phyloP scores from a whole-genome alignment of 2,888 invertebrate genomes.

The Cryptocephalus primarius region DNA sequence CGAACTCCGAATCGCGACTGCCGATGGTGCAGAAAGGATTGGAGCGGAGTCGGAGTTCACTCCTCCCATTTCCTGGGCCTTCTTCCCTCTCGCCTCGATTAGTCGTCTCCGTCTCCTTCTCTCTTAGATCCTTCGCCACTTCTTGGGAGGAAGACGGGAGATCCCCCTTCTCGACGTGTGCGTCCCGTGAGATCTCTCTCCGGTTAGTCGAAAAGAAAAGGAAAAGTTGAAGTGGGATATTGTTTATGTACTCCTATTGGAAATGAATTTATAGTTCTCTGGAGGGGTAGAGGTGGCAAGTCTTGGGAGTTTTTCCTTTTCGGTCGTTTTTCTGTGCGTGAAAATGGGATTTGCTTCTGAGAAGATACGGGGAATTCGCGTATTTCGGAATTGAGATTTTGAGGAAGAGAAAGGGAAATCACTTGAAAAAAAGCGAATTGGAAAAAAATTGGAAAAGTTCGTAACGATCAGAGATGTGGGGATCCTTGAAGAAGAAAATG shows the following conservation, averaged over 20 bases:
- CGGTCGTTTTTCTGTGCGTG: too few relatives aligned
- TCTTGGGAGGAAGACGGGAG: constrained; percentile 27
- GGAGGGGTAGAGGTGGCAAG: too few relatives aligned
- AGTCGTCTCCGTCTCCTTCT: constrained; percentile 25
- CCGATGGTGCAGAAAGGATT: constrained; percentile 26
- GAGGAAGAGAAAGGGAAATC: too few relatives aligned
- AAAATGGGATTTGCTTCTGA: too few relatives aligned
- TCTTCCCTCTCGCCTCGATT: constrained; percentile 32
- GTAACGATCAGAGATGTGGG: too few relatives aligned
- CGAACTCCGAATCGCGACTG: constrained; percentile 22
- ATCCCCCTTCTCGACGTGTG: constrained; percentile 28
- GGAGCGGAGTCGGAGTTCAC: constrained; percentile 25
- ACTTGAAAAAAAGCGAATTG: too few relatives aligned
- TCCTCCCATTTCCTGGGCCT: constrained; percentile 31
- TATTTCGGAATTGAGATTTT: too few relatives aligned
- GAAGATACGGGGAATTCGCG: too few relatives aligned
- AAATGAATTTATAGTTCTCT: neutral
- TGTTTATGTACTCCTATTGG: neutral
- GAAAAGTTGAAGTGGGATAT: constrained; percentile 4
- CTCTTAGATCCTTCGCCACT: constrained; percentile 20
- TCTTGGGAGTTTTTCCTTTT: too few relatives aligned
- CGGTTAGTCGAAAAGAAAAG: constrained; percentile 1
- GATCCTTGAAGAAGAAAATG: too few relatives aligned
- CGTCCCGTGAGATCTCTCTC: constrained; percentile 22
- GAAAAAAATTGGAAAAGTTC: too few relatives aligned